Conservation (phyloP, 2,113 vertebrate genomes). For the Sapajus apella region DNA sequence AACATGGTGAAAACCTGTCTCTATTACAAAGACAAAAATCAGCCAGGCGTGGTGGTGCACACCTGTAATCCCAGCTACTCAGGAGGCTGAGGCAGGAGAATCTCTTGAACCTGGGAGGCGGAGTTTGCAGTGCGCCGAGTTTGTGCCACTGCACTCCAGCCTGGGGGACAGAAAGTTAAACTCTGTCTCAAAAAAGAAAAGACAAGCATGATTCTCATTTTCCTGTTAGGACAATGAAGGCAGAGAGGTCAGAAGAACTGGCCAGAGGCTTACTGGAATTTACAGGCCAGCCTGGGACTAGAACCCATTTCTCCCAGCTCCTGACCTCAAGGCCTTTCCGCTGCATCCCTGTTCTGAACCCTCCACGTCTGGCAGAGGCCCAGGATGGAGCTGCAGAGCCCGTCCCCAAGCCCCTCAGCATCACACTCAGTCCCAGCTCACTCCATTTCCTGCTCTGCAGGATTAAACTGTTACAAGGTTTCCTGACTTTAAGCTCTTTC, state of each 20-base stretch:
- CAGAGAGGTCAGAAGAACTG: not conserved
- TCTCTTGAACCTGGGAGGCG: too few relatives aligned
- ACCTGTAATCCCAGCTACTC: too few relatives aligned
- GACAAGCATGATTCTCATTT: not conserved
- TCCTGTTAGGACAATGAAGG: not conserved
- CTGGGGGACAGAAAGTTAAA: too few relatives aligned
- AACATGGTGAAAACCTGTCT: too few relatives aligned
- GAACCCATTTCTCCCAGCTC: not conserved
- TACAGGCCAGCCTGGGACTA: not conserved
- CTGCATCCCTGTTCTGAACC: not conserved
- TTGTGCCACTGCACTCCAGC: too few relatives aligned
- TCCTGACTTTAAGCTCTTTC: slow-evolving; percentile 55
- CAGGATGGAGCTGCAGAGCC: not conserved
- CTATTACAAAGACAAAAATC: too few relatives aligned
- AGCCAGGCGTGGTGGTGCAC: too few relatives aligned
- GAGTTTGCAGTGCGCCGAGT: too few relatives aligned
- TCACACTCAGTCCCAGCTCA: not conserved
- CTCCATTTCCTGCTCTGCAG: slow-evolving; percentile 2
- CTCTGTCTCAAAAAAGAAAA: too few relatives aligned
- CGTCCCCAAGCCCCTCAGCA: not conserved
- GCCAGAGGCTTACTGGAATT: not conserved
- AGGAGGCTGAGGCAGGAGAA: too few relatives aligned
- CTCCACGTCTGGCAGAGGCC: not conserved
- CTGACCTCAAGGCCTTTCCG: not conserved
- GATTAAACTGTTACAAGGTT: slow-evolving; percentile 39